Base-by-base conservation (phyloP, 2,888 invertebrate species). In the Trachelus iudaicus region DNA sequence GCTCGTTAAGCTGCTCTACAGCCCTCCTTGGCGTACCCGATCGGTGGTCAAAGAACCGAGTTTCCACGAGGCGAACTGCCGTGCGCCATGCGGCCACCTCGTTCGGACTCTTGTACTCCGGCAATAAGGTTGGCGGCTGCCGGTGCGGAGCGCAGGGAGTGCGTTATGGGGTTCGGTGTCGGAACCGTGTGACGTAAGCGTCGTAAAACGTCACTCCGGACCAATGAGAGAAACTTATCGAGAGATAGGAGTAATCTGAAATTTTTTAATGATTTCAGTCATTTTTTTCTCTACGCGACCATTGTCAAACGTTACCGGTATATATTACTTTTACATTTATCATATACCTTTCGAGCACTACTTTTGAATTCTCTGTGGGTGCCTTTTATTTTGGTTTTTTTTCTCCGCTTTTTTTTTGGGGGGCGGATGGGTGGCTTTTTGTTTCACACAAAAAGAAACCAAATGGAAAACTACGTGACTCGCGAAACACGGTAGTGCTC, bases 31-130 rank as follows among this genome's bases (percentile, higher is more conserved):
- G 12, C 88, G 86, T 86, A 87, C 82, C 86, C 83, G 85, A 85
- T 81, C 82, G 81, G 82, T 82, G 82, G 82, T 83, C 80, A 77
- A 82, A 80, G 83, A 88, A 89, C 87, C 87, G 85, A 85, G 89
- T 87, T 86, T 87, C 81, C 84, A 85, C 83, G 85, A 84, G 83
- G 85, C 83, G 83, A 85, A 88, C 87, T 87, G 85, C 87, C 82
- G 87, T 83, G 87, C 82, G 84, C 81, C 83, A 82, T 83, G 81
- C 82, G 80, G 80, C 78, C 82, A 80, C 81, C 84, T 88, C 83
- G 86, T 87, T 88, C 12, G 85, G 31, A 40, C 13, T 56, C 56
- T 23, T 23, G 56, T 23, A 56, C 2, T 9, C 56, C 9, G 56
- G 56, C 56, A 56, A 56, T 56, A 23, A 23, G 23, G 56, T 23